These are phyloP conservation scores for Paraplagusia blochii DNA, from an alignment of 2,113 vertebrate species.

Conservation along the genomic window DNA sequence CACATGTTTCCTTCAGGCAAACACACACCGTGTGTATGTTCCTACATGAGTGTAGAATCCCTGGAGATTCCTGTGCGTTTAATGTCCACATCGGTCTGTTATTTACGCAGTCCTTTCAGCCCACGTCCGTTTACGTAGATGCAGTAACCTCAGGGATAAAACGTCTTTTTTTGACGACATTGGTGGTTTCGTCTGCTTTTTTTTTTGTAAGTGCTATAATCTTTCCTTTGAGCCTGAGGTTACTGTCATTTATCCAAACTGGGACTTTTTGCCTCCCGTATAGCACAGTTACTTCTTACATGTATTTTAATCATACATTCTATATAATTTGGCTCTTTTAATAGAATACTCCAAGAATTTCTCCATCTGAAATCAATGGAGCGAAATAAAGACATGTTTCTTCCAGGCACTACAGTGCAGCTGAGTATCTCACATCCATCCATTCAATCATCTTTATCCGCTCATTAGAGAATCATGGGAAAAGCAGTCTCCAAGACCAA, in stretches of 20 bases:
- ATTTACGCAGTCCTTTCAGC: constrained; percentile 42
- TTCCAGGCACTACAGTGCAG: not conserved
- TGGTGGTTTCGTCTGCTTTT: constrained; percentile 53
- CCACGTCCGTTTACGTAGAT: constrained; percentile 49
- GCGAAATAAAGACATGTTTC: constrained; percentile 19
- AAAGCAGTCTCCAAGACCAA: too few relatives aligned
- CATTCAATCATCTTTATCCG: too few relatives aligned
- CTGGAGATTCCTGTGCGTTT: constrained; percentile 14
- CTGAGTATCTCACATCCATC: not conserved
- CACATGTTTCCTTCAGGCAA: constrained; percentile 23
- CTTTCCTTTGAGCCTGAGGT: constrained; percentile 55
- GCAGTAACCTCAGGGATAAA: constrained; percentile 60
- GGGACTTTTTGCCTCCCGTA: constrained; percentile 32
- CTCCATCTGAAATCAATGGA: constrained; percentile 40
- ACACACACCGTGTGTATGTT: constrained; percentile 15
- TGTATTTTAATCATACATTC: constrained; percentile 47
- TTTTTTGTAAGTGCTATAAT: constrained; percentile 54
- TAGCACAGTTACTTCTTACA: constrained; percentile 42
- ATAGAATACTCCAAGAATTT: constrained; percentile 1
- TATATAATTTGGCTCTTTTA: constrained; percentile 31
- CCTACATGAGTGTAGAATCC: constrained; percentile 4
- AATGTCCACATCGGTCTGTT: constrained; percentile 25
- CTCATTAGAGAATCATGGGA: too few relatives aligned
- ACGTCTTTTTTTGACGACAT: constrained; percentile 59
- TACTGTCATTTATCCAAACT: constrained; percentile 40